Base-by-base conservation (phyloP, 2,113 vertebrate genomes). In the Brachyhypopomus gauderio region DNA sequence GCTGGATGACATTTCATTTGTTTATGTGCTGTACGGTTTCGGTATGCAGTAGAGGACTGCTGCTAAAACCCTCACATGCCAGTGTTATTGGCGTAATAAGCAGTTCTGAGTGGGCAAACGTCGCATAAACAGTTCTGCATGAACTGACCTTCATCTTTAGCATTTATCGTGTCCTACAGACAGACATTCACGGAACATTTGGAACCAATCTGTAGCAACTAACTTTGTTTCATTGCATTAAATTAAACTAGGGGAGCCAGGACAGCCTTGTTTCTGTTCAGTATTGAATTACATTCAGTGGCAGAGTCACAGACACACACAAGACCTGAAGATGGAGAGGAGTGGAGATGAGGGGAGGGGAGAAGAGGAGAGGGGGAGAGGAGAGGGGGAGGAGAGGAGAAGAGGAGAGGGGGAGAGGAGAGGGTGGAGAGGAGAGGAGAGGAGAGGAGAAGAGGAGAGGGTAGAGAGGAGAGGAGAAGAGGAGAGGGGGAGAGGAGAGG, bases 231-330 rank as follows among this genome's bases (percentile, higher is more conserved):
- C 58, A 59, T 0, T 75, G 63, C 48, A 75, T 74, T 81, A 75
- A 81, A 81, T 81, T 67, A 69, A 81, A 75, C 62, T 75, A 75
- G 52, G 58, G 45, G 79, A 16, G 45, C 72, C 72, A 81, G 72
- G 58, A 59, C 48, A 75, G 72, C 72, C 67, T 41, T 58, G 79
- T 52, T 58, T 58, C 30, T 30, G 79, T 73, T 75, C 72, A 75
- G 16, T 75, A 75, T 81, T 81, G 58, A 69, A 81, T 81, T 75
- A 75, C 34, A 59, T 48, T 64, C 12, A 19, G 38, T 74, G 59
- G 60, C 73, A 60, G 62, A 75, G 62, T 69, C 20, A 69, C 66
- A 38, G 64, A 67, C 30, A 34, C 63, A 66, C 27, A 30, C 25
- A 23, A 27, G 27, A 30, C 34, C 5, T 38, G 64, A 30, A 41